Evolutionary conservation across 1,140 invertebrate genomes (phyloP).

Genomic region (fruit fly (Drosophila melanogaster)): Release_6_plus_ISO1_MT NT_033777.3:6002501-6003000

Average conservation of each 20-base stretch:
- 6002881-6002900: conserved; percentile 84
- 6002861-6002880: conserved; percentile 84
- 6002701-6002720: conserved; percentile 41
- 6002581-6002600: conserved; percentile 16
- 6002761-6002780: conserved; percentile 28
- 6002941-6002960: conserved; percentile 61
- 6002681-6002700: conserved; percentile 39
- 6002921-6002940: conserved; percentile 49
- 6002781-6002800: conserved; percentile 31
- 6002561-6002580: conserved; percentile 37
- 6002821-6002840: conserved; percentile 33
- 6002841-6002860: conserved; percentile 67
- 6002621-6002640: conserved; percentile 42
- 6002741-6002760: conserved; percentile 31
- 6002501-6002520: conserved; percentile 23
- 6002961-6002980: conserved; percentile 17
- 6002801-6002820: conserved; percentile 13
- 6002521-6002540: conserved; percentile 32
- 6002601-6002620: conserved; percentile 18
- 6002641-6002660: conserved; percentile 27
- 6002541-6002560: conserved; percentile 19
- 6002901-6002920: conserved; percentile 59
- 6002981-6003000: conserved; percentile 22
- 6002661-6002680: conserved; percentile 29
- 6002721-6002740: conserved; percentile 39